phyloP scores from a whole-genome alignment of 92 coral and sea anemone species.

The Epizoanthus scotinus region DNA sequence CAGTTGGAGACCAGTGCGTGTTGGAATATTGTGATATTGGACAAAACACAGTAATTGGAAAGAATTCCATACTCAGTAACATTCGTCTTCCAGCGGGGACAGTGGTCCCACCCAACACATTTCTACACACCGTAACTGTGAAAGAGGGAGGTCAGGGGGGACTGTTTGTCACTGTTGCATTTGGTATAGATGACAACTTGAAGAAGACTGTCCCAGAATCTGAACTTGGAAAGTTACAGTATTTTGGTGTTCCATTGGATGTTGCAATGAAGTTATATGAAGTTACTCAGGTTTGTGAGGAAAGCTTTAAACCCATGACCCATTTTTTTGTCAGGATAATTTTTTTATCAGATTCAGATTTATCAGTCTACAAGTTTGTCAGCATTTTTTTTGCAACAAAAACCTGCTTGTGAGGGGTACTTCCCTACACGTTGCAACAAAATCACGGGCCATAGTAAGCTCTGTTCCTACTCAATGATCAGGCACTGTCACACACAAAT shows the following conservation, averaged over 20 bases:
- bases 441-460: too few relatives aligned
- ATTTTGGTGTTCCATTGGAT: constrained; percentile 76
- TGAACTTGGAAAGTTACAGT: constrained; percentile 68
- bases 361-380: too few relatives aligned
- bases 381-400: too few relatives aligned
- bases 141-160: constrained; percentile 54
- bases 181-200: constrained; percentile 79
- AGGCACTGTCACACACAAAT: too few relatives aligned
- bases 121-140: constrained; percentile 87
- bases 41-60: constrained; percentile 64
- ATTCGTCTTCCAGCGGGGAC: constrained; percentile 74
- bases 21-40: constrained; percentile 84
- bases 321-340: too few relatives aligned
- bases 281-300: constrained; percentile 60
- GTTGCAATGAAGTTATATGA: constrained; percentile 57
- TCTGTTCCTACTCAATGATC: too few relatives aligned
- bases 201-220: constrained; percentile 57
- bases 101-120: constrained; percentile 64
- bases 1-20: constrained; percentile 70
- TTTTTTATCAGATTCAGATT: too few relatives aligned
- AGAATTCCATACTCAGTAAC: constrained; percentile 79
- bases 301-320: too few relatives aligned
- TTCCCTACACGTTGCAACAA: too few relatives aligned
- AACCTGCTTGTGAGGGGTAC: too few relatives aligned
- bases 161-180: constrained; percentile 90